Conservation (phyloP, 30 jellyfish, hydroid and myxozoan species). For the Rhopilema esculentum region DNA sequence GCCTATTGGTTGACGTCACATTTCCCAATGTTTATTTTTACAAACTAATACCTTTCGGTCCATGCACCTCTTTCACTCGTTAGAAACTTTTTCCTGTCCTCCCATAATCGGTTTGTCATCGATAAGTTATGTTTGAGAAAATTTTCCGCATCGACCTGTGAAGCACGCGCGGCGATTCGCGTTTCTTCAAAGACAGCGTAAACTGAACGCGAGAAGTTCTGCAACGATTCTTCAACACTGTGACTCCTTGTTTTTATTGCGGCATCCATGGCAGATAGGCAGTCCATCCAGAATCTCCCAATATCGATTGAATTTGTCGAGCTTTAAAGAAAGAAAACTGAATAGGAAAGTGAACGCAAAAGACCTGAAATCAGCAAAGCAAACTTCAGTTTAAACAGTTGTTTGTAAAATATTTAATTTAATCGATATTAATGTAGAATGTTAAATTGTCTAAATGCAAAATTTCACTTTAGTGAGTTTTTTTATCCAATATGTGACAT, state of each 20-base stretch:
- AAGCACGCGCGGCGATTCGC: slow-evolving; percentile 58
- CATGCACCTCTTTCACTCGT: slow-evolving; percentile 94
- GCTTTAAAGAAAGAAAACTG: slow-evolving; percentile 20
- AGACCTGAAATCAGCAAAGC: not conserved
- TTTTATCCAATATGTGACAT: too few relatives aligned
- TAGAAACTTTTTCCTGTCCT: slow-evolving; percentile 72
- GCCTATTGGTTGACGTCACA: too few relatives aligned
- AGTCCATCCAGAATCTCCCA: slow-evolving; percentile 95
- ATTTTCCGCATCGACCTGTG: slow-evolving; percentile 51
- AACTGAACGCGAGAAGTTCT: slow-evolving; percentile 68
- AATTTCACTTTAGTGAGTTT: too few relatives aligned
- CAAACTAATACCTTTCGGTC: slow-evolving; percentile 64
- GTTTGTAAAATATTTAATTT: too few relatives aligned
- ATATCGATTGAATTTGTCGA: slow-evolving; percentile 56
- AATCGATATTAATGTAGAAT: too few relatives aligned
- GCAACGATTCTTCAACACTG: slow-evolving; percentile 72
- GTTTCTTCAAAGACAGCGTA: slow-evolving; percentile 74
- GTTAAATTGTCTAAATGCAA: too few relatives aligned
- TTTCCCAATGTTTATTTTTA: too few relatives aligned
- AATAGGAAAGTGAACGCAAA: not conserved
- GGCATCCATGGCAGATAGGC: slow-evolving; percentile 72
- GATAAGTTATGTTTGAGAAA: slow-evolving; percentile 53
- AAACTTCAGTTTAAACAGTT: too few relatives aligned
- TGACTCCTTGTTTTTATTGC: slow-evolving; percentile 53
- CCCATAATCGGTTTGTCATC: slow-evolving; percentile 81